Evolutionary conservation across 2,888 invertebrate species (phyloP).

Genomic region (Petrophora chlorosata): DNA sequence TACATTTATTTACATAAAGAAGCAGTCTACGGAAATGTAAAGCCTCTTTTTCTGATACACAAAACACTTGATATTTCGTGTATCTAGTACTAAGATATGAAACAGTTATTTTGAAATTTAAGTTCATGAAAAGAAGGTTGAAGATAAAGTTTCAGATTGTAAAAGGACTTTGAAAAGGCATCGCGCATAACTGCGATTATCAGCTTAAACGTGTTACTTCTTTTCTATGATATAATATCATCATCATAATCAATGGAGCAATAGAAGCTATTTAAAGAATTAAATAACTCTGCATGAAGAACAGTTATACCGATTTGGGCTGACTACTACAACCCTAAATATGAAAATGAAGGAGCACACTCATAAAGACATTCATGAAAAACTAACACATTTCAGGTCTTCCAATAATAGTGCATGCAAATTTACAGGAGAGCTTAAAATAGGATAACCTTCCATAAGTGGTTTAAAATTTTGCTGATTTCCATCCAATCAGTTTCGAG

Average conservation of each 20-base stretch:
- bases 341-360: conserved; percentile 4
- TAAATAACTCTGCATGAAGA: no score
- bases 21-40: conserved; percentile 53
- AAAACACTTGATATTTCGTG: conserved; percentile 30
- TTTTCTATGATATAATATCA: no score
- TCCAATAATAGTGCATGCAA: not conserved
- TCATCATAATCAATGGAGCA: no score
- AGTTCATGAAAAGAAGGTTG: conserved; percentile 17
- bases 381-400: not conserved
- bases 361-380: not conserved
- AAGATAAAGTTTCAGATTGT: conserved; percentile 33
- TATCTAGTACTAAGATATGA: no score
- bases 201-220: no score
- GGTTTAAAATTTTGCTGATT: no score
- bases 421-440: no score
- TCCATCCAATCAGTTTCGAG: no score
- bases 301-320: not conserved
- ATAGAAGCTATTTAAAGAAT: no score
- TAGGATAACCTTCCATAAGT: no score
- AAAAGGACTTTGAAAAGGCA: conserved; percentile 2
- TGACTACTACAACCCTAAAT: not conserved
- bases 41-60: conserved; percentile 53
- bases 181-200: not conserved
- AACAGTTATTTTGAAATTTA: no score
- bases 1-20: conserved; percentile 63